Percentiles rank a stretch among this genome's conserved stretches.
Evolutionary conservation across 2,113 vertebrate species (phyloP).

Genomic region (Pachypanchax playfairii): DNA sequence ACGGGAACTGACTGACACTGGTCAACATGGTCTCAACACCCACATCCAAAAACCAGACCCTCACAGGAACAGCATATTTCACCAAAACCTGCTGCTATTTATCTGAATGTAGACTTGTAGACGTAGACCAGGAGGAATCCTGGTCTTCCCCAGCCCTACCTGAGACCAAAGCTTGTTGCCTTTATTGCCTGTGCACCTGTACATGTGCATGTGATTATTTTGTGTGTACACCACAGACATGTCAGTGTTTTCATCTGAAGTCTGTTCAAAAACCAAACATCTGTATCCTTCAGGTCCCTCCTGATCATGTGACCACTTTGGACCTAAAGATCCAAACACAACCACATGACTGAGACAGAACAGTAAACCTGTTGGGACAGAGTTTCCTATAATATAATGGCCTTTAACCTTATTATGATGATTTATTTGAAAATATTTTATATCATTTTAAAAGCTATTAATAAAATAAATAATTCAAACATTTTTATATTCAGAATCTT

Average conservation of each 20-base stretch:
- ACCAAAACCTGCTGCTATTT: conserved; percentile 7
- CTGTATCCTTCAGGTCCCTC: conserved; percentile 39
- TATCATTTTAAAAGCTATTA: conserved; percentile 51
- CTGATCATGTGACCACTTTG: conserved; percentile 38
- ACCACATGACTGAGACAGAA: conserved; percentile 27
- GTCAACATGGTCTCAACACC: conserved; percentile 9
- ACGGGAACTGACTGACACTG: conserved; percentile 70
- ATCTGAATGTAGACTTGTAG: neutral
- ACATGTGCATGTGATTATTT: conserved; percentile 21
- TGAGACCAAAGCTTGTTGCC: conserved; percentile 67
- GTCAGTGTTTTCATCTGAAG: conserved; percentile 41
- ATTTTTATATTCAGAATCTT: neutral
- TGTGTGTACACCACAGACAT: conserved; percentile 7
- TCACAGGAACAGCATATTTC: neutral
- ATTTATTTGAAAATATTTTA: conserved; percentile 45
- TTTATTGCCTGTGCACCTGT: conserved; percentile 52
- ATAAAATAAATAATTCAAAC: neutral
- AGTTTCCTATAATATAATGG: no score
- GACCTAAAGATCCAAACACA: conserved; percentile 17
- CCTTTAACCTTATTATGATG: conserved; percentile 62
- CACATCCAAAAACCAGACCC: neutral
- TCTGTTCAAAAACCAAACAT: conserved; percentile 76
- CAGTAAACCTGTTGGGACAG: conserved; percentile 24
- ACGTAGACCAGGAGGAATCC: neutral
- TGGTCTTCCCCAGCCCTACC: conserved; percentile 4